Evolutionary conservation across 2,113 vertebrate genomes (phyloP), one percentile per base, ranked within the genome.

Genomic region (Pycnonotus jocosus): DNA sequence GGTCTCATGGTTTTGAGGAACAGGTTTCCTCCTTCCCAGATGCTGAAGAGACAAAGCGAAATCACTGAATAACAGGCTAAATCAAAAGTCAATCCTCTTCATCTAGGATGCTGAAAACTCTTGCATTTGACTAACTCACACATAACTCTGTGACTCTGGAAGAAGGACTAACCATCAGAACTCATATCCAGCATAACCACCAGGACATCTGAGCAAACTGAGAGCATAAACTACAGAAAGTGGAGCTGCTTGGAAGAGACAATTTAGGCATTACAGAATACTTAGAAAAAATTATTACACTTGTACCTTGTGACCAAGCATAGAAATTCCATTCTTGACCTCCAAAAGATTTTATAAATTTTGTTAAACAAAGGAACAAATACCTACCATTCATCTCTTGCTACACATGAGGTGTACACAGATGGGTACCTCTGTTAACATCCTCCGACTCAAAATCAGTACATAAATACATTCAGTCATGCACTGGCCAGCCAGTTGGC

Each of bases 341-440:
- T 77, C 58, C n/a, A 80, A 69, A 86, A 60, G 10, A 44, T 45
- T 40, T 51, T 45, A 25, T 18, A 72, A 28, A 69, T 68, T 76
- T 31, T 60, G 11, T 45, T 82, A 64, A 85, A 37, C 6, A 51
- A 77, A 77, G 68, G 37, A 80, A 86, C 15, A 71, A 73, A 58
- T 53, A 44, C 6, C 8, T 57, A 37, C 5, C 14, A 53, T 66
- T 77, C 37, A 44, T 7, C 25, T 42, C n/a, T 10, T 72, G 24
- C 68, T 72, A 17, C 1, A 1, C 23, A 54, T 0, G 1, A 42
- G 25, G n/a, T 25, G n/a, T 25, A 53, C 31, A 62, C 6, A 73
- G n/a, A 33, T 12, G 27, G 20, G 9, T 17, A 66, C 17, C 38
- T 37, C 31, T 31, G 17, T 40, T 57, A 81, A 22, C 7, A 76